Evolutionary conservation across 2,113 vertebrate species (phyloP).

Genomic region (Vulpes lagopus): DNA sequence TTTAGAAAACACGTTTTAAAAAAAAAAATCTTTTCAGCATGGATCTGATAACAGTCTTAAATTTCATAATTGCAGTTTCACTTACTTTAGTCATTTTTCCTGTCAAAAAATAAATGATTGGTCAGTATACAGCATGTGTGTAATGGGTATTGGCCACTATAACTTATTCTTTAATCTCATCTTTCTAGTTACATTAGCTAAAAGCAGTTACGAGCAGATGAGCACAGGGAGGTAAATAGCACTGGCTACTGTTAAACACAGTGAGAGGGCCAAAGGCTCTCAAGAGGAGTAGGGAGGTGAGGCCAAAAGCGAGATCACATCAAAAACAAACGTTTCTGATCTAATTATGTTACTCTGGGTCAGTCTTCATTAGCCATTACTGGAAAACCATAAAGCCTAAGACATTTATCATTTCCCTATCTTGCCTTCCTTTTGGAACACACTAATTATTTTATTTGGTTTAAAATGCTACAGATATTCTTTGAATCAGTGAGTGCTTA

Average conservation of each 20-base stretch:
- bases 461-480: slow-evolving; percentile 41
- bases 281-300: not conserved
- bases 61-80: not conserved
- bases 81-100: not conserved
- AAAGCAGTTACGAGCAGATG: not conserved
- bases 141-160: not conserved
- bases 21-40: not conserved
- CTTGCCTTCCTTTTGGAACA: slow-evolving; percentile 51
- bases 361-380: slow-evolving; percentile 61
- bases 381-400: slow-evolving; percentile 41
- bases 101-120: not conserved
- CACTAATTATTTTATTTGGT: slow-evolving; percentile 59
- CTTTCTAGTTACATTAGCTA: slow-evolving; percentile 40
- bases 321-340: slow-evolving; percentile 53
- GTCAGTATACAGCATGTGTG: not conserved
- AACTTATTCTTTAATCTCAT: not conserved
- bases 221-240: not conserved
- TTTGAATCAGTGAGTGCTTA: slow-evolving; percentile 48
- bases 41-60: not conserved
- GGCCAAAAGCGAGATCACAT: not conserved
- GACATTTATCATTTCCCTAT: slow-evolving; percentile 69
- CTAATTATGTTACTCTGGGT: slow-evolving; percentile 49
- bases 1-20: not conserved
- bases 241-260: not conserved
- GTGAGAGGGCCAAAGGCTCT: not conserved